A percentile compares a stretch with the other conserved stretches of the same genome.
Conservation (phyloP, 2,888 invertebrate species). For the Nemotelus nigrinus region DNA sequence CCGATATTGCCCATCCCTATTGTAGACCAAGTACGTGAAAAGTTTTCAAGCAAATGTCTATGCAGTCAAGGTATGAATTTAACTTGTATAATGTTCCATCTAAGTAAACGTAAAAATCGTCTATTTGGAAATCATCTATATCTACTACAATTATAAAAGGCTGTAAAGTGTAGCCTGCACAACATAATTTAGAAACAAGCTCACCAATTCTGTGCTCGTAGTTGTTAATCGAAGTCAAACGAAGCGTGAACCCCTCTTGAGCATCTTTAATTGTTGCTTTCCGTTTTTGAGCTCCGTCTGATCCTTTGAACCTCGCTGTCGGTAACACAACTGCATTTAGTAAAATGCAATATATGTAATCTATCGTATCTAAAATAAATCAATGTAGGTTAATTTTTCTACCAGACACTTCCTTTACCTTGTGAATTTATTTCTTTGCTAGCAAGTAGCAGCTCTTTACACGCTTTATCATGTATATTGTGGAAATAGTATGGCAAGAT, state of each 20-base stretch:
- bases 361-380: too few relatives aligned
- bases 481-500: background rate
- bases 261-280: conserved; percentile 37
- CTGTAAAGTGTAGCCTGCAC: conserved; percentile 43
- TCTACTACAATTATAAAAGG: conserved; percentile 48
- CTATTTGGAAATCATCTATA: conserved; percentile 41
- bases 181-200: conserved; percentile 49
- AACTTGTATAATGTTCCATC: conserved; percentile 48
- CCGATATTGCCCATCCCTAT: too few relatives aligned
- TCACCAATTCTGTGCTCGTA: conserved; percentile 50
- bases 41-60: conserved; percentile 42
- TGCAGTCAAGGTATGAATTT: conserved; percentile 35
- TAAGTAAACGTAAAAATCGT: conserved; percentile 50
- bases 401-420: too few relatives aligned
- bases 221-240: conserved; percentile 49
- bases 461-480: conserved; percentile 3
- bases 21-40: conserved; percentile 25
- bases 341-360: too few relatives aligned
- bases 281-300: too few relatives aligned
- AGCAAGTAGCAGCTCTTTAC: too few relatives aligned
- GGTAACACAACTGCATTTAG: too few relatives aligned
- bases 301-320: too few relatives aligned
- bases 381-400: too few relatives aligned
- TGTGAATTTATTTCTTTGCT: too few relatives aligned
- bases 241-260: conserved; percentile 50